Evolutionary conservation across 2,888 invertebrate species (phyloP).

Genomic region (Vannuccia rotundouncinata): DNA sequence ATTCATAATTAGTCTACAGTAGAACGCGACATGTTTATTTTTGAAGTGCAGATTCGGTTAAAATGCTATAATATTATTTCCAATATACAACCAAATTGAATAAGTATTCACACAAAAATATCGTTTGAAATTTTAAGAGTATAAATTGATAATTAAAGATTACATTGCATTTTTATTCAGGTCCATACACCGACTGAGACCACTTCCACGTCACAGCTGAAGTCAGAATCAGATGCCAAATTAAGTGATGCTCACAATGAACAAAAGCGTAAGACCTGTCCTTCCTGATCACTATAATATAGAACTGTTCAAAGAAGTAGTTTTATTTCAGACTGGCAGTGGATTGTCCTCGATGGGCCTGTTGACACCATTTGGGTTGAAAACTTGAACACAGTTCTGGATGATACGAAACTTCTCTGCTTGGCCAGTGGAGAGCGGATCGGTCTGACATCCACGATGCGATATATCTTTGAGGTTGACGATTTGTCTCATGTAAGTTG

Average conservation of each 20-base stretch:
- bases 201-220: background rate
- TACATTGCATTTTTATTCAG: background rate
- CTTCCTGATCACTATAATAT: background rate
- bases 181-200: background rate
- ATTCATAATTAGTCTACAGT: no score
- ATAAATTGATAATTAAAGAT: no score
- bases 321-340: slow-evolving; percentile 47
- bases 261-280: background rate
- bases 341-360: slow-evolving; percentile 55
- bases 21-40: no score
- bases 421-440: slow-evolving; percentile 55
- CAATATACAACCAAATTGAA: no score
- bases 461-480: slow-evolving; percentile 56
- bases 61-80: no score
- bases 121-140: no score
- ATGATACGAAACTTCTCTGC: slow-evolving; percentile 55
- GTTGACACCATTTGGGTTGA: slow-evolving; percentile 57
- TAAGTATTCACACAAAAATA: no score
- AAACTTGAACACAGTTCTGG: slow-evolving; percentile 56
- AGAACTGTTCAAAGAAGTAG: background rate
- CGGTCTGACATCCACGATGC: slow-evolving; percentile 49
- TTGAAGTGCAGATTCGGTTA: no score
- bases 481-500: slow-evolving; percentile 53
- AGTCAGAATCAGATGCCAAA: background rate
- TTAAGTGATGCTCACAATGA: background rate